These are phyloP conservation scores for Himalopsyche tibetana DNA, from an alignment of 2,888 invertebrate species.

Conservation along the genomic window DNA sequence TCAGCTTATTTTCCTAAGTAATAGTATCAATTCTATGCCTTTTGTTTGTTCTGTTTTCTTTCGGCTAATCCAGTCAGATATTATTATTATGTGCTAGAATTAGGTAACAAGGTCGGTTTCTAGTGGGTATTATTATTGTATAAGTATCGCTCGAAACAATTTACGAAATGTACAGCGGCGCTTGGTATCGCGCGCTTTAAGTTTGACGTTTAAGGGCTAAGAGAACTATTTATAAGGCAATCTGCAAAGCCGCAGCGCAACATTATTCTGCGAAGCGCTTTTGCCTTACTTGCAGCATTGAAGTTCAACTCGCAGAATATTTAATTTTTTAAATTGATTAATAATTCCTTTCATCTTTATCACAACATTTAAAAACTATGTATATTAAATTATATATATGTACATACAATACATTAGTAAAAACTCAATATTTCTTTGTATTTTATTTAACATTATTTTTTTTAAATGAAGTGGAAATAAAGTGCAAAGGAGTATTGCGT, in stretches of 20 bases:
- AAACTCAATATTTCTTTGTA: too few relatives aligned
- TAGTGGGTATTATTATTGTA: not conserved
- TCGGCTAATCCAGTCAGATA: not conserved
- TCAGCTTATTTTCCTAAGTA: not conserved
- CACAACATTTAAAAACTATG: too few relatives aligned
- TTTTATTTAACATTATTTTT: too few relatives aligned
- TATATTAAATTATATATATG: too few relatives aligned
- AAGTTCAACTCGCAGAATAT: too few relatives aligned
- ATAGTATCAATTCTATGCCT: not conserved
- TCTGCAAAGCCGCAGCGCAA: conserved; percentile 26
- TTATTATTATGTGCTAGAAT: conserved; percentile 21
- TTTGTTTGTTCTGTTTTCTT: conserved; percentile 9
- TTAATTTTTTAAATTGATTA: too few relatives aligned
- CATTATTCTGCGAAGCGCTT: conserved; percentile 25
- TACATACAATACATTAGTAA: too few relatives aligned
- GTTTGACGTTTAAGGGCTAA: conserved; percentile 13
- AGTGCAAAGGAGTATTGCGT: too few relatives aligned
- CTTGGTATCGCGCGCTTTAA: not conserved
- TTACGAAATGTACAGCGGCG: conserved; percentile 16
- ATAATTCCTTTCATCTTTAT: too few relatives aligned
- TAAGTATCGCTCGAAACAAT: not conserved
- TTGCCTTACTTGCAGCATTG: not conserved
- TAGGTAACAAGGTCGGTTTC: not conserved
- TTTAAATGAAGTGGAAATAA: too few relatives aligned
- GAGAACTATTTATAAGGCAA: conserved; percentile 34